Base-by-base conservation (phyloP, 2,797 vertebrate genomes). In the Chromis chromis region DNA sequence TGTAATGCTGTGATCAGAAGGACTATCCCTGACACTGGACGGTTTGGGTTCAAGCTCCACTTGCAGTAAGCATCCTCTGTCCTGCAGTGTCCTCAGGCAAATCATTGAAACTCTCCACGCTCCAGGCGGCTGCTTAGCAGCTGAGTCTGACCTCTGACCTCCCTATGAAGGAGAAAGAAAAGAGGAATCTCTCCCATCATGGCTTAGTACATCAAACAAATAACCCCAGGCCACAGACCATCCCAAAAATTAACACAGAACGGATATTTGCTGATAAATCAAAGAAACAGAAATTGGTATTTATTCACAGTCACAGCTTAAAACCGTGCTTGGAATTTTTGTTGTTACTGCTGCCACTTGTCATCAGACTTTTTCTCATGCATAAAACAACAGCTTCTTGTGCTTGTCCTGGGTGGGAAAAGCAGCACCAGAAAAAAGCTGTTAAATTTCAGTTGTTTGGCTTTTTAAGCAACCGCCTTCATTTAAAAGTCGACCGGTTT, bases 181-280 rank as follows among this genome's bases (percentile, higher is more conserved):
- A 42, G 5, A 42, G 16, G 40, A 42, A 42, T 42, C 40, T 14
- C 16, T 17, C 13, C 40, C 40, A 42, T 42, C 40, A 16, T 10
- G 33, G 9, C 33, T 36, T 12, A 36, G 14, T 42, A 42, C 13
- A 42, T 42, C 40, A 42, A 42, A 42, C 40, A 42, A 42, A 3
- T 9, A 16, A 42, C 40, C 14, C 17, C 40, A 42, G 40, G 40
- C 40, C 40, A 42, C 40, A 42, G 4, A 42, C 40, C 40, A 4
- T 42, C 40, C 40, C 40, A 46, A 19, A 80, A 62, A 58, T 9
- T 33, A 76, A n/a, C 60, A 33, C 31, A 1, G 36, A 66, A 65
- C 78, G 33, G 53, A 44, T 57, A 2, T 65, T 58, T 78, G 49
- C 40, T 54, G 61, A 17, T 42, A 25, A 52, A 63, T 53, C 48